Percentiles rank a stretch among this genome's conserved stretches.
Conservation (phyloP, 2,888 invertebrate species). For the Orthonevra nobilis region DNA sequence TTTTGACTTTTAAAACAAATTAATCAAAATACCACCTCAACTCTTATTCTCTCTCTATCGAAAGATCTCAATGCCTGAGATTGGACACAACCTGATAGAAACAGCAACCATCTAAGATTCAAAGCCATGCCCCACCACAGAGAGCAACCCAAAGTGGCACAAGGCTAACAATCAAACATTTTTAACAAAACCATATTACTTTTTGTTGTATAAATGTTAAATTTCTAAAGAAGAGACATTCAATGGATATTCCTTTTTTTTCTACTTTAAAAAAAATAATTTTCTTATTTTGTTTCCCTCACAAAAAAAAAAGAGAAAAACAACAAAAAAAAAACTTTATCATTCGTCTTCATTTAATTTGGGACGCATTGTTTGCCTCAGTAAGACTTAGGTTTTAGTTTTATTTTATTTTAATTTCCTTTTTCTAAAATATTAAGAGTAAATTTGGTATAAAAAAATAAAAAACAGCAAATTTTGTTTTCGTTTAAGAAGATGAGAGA, state of each 20-base stretch:
- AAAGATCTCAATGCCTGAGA: conserved; percentile 45
- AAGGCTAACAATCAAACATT: conserved; percentile 32
- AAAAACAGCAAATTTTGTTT: conserved; percentile 58
- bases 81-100: conserved; percentile 9
- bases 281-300: too few species aligned
- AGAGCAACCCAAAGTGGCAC: conserved; percentile 7
- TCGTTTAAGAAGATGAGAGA: conserved; percentile 70
- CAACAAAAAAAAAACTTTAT: conserved; percentile 6
- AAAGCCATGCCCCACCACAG: conserved; percentile 5
- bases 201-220: conserved; percentile 36
- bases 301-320: too few species aligned
- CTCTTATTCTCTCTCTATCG: conserved; percentile 63
- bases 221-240: conserved; percentile 35
- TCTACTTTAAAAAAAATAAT: conserved; percentile 20
- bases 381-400: background rate
- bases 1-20: conserved; percentile 75
- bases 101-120: conserved; percentile 11
- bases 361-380: conserved; percentile 27
- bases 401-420: background rate
- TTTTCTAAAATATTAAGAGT: conserved; percentile 2
- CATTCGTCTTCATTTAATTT: conserved; percentile 9
- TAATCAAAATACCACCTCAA: conserved; percentile 47
- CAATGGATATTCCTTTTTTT: background rate
- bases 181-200: conserved; percentile 10
- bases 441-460: conserved; percentile 54